These are phyloP conservation scores for Probosciger aterrimus DNA, from an alignment of 2,113 vertebrate genomes.

Conservation along the genomic window DNA sequence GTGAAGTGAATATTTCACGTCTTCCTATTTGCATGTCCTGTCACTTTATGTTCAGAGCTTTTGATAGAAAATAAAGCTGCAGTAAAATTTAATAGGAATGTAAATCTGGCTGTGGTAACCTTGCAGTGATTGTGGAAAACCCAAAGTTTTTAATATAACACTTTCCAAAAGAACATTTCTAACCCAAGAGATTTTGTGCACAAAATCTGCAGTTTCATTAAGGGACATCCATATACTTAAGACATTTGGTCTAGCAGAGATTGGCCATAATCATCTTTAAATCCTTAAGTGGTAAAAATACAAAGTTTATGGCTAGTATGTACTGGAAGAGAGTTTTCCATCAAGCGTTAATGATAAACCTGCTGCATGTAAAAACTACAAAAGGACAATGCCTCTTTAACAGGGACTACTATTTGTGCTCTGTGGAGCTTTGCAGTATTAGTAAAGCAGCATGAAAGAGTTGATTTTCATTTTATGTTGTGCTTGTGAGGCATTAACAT, in stretches of 20 bases:
- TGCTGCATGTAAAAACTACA: slow-evolving; percentile 46
- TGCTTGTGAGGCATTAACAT: slow-evolving; percentile 93
- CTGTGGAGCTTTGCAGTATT: slow-evolving; percentile 73
- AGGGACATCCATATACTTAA: neutral
- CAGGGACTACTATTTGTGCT: slow-evolving; percentile 62
- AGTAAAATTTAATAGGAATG: neutral
- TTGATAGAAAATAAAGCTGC: slow-evolving; percentile 7
- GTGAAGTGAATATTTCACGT: neutral
- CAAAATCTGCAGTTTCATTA: neutral
- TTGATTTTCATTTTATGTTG: slow-evolving; percentile 94
- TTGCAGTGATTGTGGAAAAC: neutral
- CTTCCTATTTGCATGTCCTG: neutral
- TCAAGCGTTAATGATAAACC: slow-evolving; percentile 54
- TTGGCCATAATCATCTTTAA: slow-evolving; percentile 29
- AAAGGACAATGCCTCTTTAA: slow-evolving; percentile 73
- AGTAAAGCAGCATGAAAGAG: slow-evolving; percentile 83
- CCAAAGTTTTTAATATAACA: neutral
- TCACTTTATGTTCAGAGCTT: neutral
- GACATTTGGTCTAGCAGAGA: neutral
- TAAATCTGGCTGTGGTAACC: neutral
- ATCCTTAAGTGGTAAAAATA: neutral
- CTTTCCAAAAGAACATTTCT: neutral
- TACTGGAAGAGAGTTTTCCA: neutral
- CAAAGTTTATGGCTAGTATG: neutral
- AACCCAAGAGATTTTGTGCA: neutral